Evolutionary conservation across 2,113 vertebrate genomes (phyloP).

Genomic region (Ammodytes marinus): DNA sequence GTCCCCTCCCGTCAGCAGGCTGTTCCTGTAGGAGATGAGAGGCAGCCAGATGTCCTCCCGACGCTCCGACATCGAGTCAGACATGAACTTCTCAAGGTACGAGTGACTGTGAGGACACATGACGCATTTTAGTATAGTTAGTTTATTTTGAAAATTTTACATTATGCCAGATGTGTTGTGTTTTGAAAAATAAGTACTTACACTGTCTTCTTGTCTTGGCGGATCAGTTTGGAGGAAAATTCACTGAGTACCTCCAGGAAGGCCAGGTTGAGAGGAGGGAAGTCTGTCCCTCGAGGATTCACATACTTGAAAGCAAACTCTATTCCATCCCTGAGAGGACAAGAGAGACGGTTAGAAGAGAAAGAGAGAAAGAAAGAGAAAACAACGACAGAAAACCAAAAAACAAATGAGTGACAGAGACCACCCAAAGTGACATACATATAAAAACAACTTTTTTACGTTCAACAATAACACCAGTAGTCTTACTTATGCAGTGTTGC

Average conservation of each 20-base stretch:
- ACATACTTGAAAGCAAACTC: slow-evolving; percentile 99
- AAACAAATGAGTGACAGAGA: not conserved
- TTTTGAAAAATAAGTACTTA: slow-evolving; percentile 84
- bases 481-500: slow-evolving; percentile 98
- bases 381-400: not conserved
- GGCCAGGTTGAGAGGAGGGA: slow-evolving; percentile 95
- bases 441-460: not conserved
- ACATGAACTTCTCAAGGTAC: slow-evolving; percentile 98
- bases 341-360: not conserved
- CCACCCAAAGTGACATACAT: not conserved
- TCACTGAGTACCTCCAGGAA: slow-evolving; percentile 98
- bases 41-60: slow-evolving; percentile 99
- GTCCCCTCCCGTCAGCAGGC: slow-evolving; percentile 95
- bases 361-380: not conserved
- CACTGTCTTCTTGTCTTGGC: slow-evolving; percentile 99
- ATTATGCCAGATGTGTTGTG: not conserved
- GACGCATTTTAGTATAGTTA: not conserved
- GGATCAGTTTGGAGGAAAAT: slow-evolving; percentile 97
- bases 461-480: not conserved
- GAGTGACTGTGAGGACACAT: slow-evolving; percentile 87
- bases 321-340: slow-evolving; percentile 91
- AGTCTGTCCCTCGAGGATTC: slow-evolving; percentile 96
- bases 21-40: slow-evolving; percentile 98
- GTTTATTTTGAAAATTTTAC: not conserved
- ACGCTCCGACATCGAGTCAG: slow-evolving; percentile 97